Percentiles rank a stretch among this genome's conserved stretches.
These are phyloP conservation scores for Pollachius pollachius DNA, from an alignment of 2,113 vertebrate species.

Conservation along the genomic window DNA sequence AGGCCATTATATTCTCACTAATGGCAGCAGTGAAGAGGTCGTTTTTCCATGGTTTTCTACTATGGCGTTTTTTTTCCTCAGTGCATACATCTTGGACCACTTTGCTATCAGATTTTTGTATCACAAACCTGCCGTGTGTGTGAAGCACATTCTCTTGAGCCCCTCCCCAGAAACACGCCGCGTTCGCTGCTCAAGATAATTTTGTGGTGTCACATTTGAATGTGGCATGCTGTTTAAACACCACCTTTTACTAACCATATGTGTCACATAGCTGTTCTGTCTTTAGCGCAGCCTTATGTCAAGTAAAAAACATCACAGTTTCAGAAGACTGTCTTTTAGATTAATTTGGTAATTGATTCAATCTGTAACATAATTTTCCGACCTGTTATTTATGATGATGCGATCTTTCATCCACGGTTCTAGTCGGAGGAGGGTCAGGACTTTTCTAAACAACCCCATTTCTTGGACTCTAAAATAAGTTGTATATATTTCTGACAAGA, in stretches of 20 bases:
- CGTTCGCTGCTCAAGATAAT: slow-evolving; percentile 19
- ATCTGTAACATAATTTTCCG: too few species aligned
- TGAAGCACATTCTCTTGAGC: slow-evolving; percentile 4
- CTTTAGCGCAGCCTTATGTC: too few species aligned
- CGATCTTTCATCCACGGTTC: slow-evolving; percentile 22
- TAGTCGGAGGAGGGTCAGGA: slow-evolving; percentile 61
- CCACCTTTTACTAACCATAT: slow-evolving; percentile 22
- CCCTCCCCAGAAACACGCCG: not conserved
- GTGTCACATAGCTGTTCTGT: slow-evolving; percentile 13
- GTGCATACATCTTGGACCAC: slow-evolving; percentile 38
- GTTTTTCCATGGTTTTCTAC: slow-evolving; percentile 19
- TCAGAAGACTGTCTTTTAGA: not conserved
- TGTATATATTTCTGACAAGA: slow-evolving; percentile 75
- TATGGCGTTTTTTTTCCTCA: slow-evolving; percentile 17
- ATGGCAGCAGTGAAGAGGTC: slow-evolving; percentile 7
- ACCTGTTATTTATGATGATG: slow-evolving; percentile 50
- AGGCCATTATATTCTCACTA: slow-evolving; percentile 37
- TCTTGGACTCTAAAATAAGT: slow-evolving; percentile 57
- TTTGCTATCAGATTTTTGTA: slow-evolving; percentile 18
- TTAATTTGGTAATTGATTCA: slow-evolving; percentile 13
- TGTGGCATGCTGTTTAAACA: slow-evolving; percentile 46
- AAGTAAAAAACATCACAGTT: slow-evolving; percentile 2
- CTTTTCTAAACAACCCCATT: slow-evolving; percentile 29
- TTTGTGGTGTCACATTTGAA: slow-evolving; percentile 31
- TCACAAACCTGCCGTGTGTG: slow-evolving; percentile 10